Base-by-base conservation (phyloP, 92 coral and sea anemone genomes). In the Bergia puertoricense region DNA sequence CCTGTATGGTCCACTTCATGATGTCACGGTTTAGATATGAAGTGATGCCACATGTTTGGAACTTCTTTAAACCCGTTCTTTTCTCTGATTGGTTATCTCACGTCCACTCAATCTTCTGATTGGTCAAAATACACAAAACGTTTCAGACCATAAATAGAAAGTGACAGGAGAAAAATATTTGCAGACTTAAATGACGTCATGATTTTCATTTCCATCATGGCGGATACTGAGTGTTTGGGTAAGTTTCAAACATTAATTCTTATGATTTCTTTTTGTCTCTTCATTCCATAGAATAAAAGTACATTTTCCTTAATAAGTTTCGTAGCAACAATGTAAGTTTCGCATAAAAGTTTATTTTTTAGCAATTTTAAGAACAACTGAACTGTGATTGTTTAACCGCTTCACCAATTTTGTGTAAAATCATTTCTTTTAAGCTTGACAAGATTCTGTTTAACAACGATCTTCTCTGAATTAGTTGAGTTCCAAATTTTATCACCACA, bases 351-450 rank as follows among this genome's bases (percentile, higher is more conserved):
- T 15, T 45, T 45, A 20, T 37, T n/a, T 23, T 84, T 37, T 13
- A 22, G 23, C 41, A 1, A 46, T 71, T 84, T 67, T 23, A 46
- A 71, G 43, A 71, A 39, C 30, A 37, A 41, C 73, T 54, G 15
- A 80, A 38, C 8, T 71, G 54, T 71, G 65, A 68, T 46, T 45
- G 77, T 46, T 73, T 36, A 30, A 48, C 48, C 87, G 87, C 87
- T 84, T 84, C 87, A 84, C n/a, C 78, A 71, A 84, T 71, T 84
- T 84, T 84, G 78, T 84, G 74, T 39, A 84, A 84, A 84, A 71
- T 57, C 51, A 80, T 80, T 18, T 16, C 57, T 1, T 9, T 5
- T 44, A 30, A 30, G 30, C 40, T 15, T 80, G n/a, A 23, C 23
- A 36, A 36, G 50, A 54, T 39, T 80, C 5, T 36, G 30, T 62